Evolutionary conservation across 2,888 invertebrate species (phyloP).

Genomic region (Allolobophora icterica): DNA sequence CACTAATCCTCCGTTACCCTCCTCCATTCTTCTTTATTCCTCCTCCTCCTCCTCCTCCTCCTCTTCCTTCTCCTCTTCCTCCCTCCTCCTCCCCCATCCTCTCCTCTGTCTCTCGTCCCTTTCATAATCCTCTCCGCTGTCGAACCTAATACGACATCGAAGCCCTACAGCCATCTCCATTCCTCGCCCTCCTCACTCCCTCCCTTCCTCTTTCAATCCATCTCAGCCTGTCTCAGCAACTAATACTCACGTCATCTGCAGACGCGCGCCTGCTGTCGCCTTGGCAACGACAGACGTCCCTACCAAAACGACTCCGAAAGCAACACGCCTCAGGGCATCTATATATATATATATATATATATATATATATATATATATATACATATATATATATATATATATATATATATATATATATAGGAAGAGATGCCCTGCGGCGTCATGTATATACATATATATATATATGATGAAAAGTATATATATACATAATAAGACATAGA

Average conservation of each 20-base stretch:
- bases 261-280: conserved; percentile 25
- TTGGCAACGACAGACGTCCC: not conserved
- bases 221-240: conserved; percentile 13
- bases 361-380: no score
- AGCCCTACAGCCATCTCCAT: not conserved
- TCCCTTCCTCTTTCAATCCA: not conserved
- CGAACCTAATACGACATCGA: conserved; percentile 10
- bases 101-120: not conserved
- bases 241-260: not conserved
- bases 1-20: not conserved
- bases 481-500: no score
- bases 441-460: no score
- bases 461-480: no score
- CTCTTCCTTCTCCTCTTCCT: not conserved
- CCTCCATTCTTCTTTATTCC: not conserved
- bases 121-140: conserved; percentile 5
- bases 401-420: no score
- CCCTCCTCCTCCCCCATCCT: not conserved
- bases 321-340: not conserved
- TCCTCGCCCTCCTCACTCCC: not conserved
- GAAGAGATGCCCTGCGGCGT: no score
- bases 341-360: no score
- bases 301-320: not conserved
- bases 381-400: no score
- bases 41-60: not conserved